Evolutionary conservation across 1,140 invertebrate species (phyloP), one percentile per base, ranked within the genome.

Genomic region (Zaprionus camerounensis): DNA sequence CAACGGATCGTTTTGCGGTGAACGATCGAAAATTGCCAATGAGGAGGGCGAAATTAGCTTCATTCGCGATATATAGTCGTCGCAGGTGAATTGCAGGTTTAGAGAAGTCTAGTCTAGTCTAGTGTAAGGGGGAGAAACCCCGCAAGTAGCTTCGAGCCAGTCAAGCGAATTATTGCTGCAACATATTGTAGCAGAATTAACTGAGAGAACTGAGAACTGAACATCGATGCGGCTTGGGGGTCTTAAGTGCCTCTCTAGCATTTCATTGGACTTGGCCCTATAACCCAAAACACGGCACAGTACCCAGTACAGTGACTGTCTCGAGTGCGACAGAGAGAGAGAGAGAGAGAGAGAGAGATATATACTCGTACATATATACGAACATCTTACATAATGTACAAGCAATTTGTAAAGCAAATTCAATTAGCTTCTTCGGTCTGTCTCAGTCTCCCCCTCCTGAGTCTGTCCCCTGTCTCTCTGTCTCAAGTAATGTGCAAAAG

Each of bases 261-360:
- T 76, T 76, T 76, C 74, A 72, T 76, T 72, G 74, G 28, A 76
- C 74, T 76, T 76, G 74, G 74, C 74, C 74, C 74, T 76, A 66
- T 72, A 76, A 76, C 69, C 74, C 74, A 76, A 72, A 71, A 76
- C n/a, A 46, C 6, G n/a, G n/a, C 41, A 9, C 3, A 41, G 13
- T 5, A 44, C 15, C 15, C 41, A 17, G 41, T 44, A 44, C 38
- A 31, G 26, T 38, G 3, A 5, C 36, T n/a, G 13, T 41, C 5
- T 5, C 11, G 13, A 20, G 20, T 1, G 20, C 20, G 20, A 20
- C 34, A 28, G 34, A 56, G 24, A 26, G 24, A 26, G 24, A 26
- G 28, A 0, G 7, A 7, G 28, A 31, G 7, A 34, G 31, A 31
- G 9, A 11, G 9, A 17, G 1, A 34, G 2, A 31, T 26, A 28